Conservation (phyloP, 2,797 vertebrate species). For the Chaetophractus vellerosus region DNA sequence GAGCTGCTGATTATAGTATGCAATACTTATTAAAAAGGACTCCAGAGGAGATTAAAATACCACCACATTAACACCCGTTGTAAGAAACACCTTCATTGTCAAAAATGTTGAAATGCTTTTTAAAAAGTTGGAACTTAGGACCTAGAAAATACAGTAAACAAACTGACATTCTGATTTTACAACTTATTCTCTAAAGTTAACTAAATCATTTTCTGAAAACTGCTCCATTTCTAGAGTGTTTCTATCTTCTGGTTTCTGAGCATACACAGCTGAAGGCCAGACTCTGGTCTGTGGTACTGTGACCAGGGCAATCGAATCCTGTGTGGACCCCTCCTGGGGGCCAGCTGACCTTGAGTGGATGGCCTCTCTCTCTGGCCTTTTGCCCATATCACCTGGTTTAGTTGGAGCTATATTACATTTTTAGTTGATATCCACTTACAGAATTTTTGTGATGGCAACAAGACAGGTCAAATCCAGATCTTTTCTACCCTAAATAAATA, state of each 20-base stretch:
- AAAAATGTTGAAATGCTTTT: neutral
- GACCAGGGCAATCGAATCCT: too few relatives aligned
- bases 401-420: neutral
- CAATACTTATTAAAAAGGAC: neutral
- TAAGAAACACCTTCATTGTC: neutral
- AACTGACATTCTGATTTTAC: slow-evolving; percentile 34
- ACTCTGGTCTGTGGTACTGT: neutral
- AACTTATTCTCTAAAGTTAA: neutral
- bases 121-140: neutral
- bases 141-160: neutral
- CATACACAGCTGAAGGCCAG: neutral
- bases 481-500: neutral
- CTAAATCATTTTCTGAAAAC: neutral
- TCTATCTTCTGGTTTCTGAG: neutral
- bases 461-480: neutral
- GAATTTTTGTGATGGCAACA: neutral
- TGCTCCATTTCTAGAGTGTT: neutral
- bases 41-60: neutral
- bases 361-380: neutral
- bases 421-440: neutral
- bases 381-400: neutral
- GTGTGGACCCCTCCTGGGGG: neutral
- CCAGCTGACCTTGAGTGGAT: too few relatives aligned
- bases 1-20: neutral
- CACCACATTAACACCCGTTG: neutral